Base-by-base conservation (phyloP, 2,113 vertebrate species). In the Scopus umbretta region DNA sequence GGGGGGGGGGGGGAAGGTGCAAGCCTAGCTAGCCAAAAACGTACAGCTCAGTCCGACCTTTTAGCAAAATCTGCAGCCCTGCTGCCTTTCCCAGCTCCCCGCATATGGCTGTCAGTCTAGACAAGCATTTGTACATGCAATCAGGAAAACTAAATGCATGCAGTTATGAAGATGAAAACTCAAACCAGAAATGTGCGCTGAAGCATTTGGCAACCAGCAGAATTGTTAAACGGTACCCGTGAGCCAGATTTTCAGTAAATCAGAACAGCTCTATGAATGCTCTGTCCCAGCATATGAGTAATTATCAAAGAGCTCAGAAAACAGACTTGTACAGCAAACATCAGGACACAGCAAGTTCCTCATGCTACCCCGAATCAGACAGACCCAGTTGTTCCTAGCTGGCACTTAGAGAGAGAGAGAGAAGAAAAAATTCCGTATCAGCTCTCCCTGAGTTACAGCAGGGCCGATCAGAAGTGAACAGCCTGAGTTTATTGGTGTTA, bases 21-120 rank as follows among this genome's bases (percentile, higher is more conserved):
- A 6, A 72, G 59, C 32, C 71, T 10, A n/a, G 26, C 27, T 61
- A 49, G 76, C 52, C 82, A 17, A 45, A 81, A 67, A 7, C 0
- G 3, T 3, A 3, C 56, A 2, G n/a, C 42, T 42, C 26, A 1
- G 15, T 3, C 16, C 2, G 0, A 36, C 4, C 34, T 32, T 30
- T 17, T 1, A 12, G 34, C 20, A 2, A 22, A 12, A 9, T 5
- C 68, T 5, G 34, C 36, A 4, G 1, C n/a, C 25, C 22, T 2
- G 3, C 79, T 26, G 50, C 47, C 38, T 8, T 5, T 29, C 61
- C 43, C 32, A 0, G 71, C 55, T 50, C 32, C 75, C 43, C 25
- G 0, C 17, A 1, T 3, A 9, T 7, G 11, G 23, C 58, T 32
- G 22, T 38, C 80, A 14, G 62, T 45, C 67, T 73, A 7, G 10